Evolutionary conservation across 2,113 vertebrate genomes (phyloP).

Genomic region (Hystrix cristata): DNA sequence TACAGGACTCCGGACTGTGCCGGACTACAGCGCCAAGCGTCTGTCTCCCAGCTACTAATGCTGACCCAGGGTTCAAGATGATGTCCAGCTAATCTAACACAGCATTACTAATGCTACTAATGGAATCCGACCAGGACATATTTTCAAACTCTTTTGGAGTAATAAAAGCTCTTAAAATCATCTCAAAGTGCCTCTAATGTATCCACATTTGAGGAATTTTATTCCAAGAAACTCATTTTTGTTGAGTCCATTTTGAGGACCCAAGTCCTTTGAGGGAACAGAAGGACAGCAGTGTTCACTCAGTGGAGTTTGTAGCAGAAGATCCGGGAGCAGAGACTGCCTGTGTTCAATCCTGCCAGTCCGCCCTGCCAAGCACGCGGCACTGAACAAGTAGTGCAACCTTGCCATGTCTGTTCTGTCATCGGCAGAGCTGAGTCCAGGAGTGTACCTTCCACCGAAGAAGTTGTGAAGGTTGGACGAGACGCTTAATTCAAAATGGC

Average conservation of each 20-base stretch:
- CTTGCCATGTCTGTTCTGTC: not conserved
- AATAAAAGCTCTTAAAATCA: constrained; percentile 26
- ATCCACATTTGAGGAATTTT: not conserved
- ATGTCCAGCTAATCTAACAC: no score
- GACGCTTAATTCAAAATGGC: not conserved
- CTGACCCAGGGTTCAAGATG: no score
- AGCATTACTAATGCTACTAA: not conserved
- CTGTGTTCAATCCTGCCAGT: not conserved
- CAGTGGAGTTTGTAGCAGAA: not conserved
- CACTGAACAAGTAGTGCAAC: accelerated
- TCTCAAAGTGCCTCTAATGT: not conserved
- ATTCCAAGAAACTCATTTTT: not conserved
- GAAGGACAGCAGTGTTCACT: not conserved
- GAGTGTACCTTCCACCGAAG: not conserved
- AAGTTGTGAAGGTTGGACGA: not conserved
- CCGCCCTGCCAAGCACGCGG: not conserved
- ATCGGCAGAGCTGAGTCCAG: not conserved
- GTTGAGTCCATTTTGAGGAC: not conserved
- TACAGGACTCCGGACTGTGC: no score
- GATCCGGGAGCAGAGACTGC: not conserved
- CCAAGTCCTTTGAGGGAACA: not conserved
- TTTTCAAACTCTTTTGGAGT: not conserved
- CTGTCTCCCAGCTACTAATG: not conserved
- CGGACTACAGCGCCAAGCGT: not conserved
- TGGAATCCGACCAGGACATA: not conserved